A percentile compares a stretch with the other conserved stretches of the same genome.
phyloP scores from a whole-genome alignment of 2,797 vertebrate genomes.

The Coilia nasus region DNA sequence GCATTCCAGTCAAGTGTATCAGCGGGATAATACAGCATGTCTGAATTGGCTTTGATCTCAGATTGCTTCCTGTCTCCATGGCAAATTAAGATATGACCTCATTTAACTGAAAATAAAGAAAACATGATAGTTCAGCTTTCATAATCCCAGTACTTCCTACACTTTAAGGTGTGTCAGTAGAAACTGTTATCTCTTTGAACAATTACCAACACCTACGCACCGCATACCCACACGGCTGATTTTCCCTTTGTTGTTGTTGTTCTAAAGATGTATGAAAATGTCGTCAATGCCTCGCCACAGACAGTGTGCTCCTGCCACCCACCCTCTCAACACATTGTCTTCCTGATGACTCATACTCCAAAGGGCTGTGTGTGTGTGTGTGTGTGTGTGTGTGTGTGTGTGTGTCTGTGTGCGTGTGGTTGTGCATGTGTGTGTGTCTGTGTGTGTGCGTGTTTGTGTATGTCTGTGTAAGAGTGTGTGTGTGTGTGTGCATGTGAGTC shows the following conservation, averaged over 20 bases:
- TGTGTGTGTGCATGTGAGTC: conserved; percentile 43
- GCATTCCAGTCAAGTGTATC: conserved; percentile 7
- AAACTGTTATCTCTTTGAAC: conserved; percentile 1
- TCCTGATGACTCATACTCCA: conserved; percentile 63
- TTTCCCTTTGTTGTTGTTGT: neutral
- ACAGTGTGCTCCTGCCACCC: conserved; percentile 30
- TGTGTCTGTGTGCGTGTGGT: neutral
- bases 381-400: no score
- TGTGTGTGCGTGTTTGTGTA: neutral
- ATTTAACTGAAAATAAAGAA: neutral
- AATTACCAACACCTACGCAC: neutral
- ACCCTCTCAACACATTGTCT: conserved; percentile 33
- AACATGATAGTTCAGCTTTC: neutral
- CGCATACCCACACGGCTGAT: neutral
- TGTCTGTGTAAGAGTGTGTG: neutral
- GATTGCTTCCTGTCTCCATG: neutral
- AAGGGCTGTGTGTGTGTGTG: neutral
- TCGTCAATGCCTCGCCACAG: conserved; percentile 8
- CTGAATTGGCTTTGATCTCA: conserved; percentile 11
- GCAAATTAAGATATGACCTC: conserved; percentile 15
- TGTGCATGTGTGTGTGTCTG: neutral
- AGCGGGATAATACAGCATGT: neutral
- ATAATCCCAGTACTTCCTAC: neutral
- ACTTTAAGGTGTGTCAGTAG: neutral
- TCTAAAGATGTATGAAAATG: conserved; percentile 1